phyloP scores from a whole-genome alignment of 2,797 vertebrate species.

The Enteromius paludinosus region DNA sequence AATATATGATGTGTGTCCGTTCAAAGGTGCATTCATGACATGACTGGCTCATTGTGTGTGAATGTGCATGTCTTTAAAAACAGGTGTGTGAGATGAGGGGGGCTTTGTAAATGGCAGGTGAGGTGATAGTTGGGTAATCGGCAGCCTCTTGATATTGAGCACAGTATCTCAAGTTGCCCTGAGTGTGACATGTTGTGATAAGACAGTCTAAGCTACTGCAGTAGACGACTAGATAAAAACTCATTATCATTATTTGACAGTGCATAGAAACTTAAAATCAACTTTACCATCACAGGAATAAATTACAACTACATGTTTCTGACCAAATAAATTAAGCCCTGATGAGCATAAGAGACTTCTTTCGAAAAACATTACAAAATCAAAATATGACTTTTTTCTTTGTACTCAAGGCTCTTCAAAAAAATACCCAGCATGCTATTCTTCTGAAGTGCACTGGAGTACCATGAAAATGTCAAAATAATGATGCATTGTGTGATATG shows the following conservation, averaged over 20 bases:
- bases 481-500: background rate
- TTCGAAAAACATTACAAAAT: background rate
- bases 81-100: conserved; percentile 30
- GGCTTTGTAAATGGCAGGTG: conserved; percentile 57
- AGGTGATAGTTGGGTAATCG: conserved; percentile 57
- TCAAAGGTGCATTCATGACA: conserved; percentile 52
- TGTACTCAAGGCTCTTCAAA: background rate
- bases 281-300: background rate
- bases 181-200: conserved; percentile 18
- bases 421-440: background rate
- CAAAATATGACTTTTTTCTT: background rate
- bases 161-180: conserved; percentile 31
- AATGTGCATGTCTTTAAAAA: conserved; percentile 12
- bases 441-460: background rate
- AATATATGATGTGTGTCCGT: conserved; percentile 50
- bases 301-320: background rate
- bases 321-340: background rate
- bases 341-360: background rate
- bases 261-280: background rate
- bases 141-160: conserved; percentile 54
- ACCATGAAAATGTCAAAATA: background rate
- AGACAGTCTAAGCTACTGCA: background rate
- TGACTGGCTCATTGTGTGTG: conserved; percentile 23
- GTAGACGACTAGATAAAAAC: background rate
- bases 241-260: background rate